These are phyloP conservation scores for Arenicola marina DNA, from an alignment of 2,888 invertebrate genomes.

Conservation along the genomic window DNA sequence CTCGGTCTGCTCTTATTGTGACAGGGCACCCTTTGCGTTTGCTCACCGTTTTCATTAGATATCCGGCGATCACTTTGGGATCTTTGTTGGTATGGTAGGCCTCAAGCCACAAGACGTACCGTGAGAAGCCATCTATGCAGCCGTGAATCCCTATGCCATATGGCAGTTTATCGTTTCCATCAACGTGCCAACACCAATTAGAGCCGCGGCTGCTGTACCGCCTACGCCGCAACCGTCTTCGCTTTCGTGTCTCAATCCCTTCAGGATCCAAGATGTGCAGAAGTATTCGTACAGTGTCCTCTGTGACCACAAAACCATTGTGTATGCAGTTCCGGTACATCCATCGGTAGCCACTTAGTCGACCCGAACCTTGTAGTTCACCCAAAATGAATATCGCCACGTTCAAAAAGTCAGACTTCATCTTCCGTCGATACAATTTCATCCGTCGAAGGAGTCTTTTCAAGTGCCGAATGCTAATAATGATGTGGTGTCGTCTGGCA, in stretches of 20 bases:
- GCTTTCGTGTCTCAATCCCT: not conserved
- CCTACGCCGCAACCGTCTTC: not conserved
- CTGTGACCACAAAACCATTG: not conserved
- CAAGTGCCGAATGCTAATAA: too few relatives aligned
- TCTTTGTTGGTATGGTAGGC: constrained; percentile 1
- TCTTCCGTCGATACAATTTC: too few relatives aligned
- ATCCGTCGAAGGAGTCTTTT: too few relatives aligned
- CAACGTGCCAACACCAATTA: not conserved
- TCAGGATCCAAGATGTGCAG: not conserved
- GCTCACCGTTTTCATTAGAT: not conserved
- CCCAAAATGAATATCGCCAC: not conserved
- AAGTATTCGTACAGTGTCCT: not conserved
- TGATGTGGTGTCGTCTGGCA: too few relatives aligned
- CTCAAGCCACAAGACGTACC: not conserved
- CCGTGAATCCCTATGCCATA: not conserved
- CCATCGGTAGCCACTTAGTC: not conserved
- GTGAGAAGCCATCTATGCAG: not conserved
- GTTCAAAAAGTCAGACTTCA: not conserved
- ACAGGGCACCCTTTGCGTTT: not conserved
- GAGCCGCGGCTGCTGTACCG: not conserved
- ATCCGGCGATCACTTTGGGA: not conserved
- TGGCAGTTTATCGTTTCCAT: not conserved
- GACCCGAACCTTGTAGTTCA: not conserved
- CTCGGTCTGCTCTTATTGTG: not conserved
- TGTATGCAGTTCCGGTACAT: not conserved